Base-by-base conservation (phyloP, 1,140 invertebrate species). In the Laodelphax striatellus region DNA sequence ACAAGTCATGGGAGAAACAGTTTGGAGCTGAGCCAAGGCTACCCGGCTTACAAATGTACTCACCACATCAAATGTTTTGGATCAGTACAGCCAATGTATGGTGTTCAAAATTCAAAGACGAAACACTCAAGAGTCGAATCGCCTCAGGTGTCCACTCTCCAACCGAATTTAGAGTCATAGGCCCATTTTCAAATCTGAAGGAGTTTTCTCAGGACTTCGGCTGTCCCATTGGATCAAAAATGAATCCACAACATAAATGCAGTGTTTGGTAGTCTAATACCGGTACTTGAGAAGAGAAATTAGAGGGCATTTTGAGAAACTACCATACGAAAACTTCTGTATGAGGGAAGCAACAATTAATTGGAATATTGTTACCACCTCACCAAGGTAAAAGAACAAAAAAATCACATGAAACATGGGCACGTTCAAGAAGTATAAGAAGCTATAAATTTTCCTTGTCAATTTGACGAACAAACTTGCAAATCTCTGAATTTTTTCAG, bases 181-280 rank as follows among this genome's bases (percentile, higher is more conserved):
- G 92, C 11, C 87, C 92, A 0, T 73, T 97, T 14, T 88, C 89
- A 43, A 97, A 97, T 70, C 86, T 90, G 75, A 77, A 83, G 52
- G 85, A 92, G 56, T 97, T 97, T 74, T 76, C 88, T 0, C 73
- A 79, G 59, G 90, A 93, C 71, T 97, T 92, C 74, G 83, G 86
- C 43, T 97, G 93, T 73, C 84, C 87, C 0, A 60, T 76, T 1
- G 85, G 83, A 2, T 84, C 86, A 0, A 80, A 78, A 24, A 94
- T 97, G 90, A 96, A 97, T 73, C 91, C 92, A 0, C 67, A 71
- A 13, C 78, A 90, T 0, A 96, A 94, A 71, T 97, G 93, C 75
- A 77, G 79, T 69, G 82, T 88, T 19, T 88, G 86, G 85, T 88
- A 24, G 42, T 38, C 11, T 11, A n/a, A n/a, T n/a, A n/a, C n/a